Base-by-base conservation (phyloP, 2,113 vertebrate species). In the Struthio camelus region DNA sequence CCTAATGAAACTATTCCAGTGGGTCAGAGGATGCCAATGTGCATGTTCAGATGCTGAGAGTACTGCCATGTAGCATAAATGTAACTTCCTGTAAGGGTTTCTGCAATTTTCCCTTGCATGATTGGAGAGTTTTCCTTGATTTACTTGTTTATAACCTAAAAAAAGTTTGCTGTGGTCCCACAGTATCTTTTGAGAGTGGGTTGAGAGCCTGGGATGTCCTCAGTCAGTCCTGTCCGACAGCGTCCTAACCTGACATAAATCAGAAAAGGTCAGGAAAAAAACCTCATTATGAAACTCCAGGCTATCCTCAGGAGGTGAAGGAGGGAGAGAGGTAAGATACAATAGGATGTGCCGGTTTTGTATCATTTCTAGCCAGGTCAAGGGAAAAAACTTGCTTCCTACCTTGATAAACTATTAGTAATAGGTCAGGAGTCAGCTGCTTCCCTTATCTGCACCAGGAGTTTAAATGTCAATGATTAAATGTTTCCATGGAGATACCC, bases 401-500 rank as follows among this genome's bases (percentile, higher is more conserved):
- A 91, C 89, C 83, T 95, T 87, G 85, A 90, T 92, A 94, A 92
- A 77, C 84, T 76, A 77, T 88, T 93, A 97, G 81, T 80, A 94
- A 87, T 72, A 95, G 90, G 97, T 97, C 94, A 96, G 88, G 88
- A 96, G 93, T 95, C 87, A 88, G 90, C 73, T 92, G 93, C 93
- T 88, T 92, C 56, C 84, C 82, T 97, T 94, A 96, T 92, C 53
- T 4, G 67, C 94, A 51, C 80, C 67, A 73, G 92, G 90, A 97
- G 90, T 94, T 97, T 97, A 98, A 97, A 97, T 96, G 94, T 96
- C 97, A 97, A 85, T 0, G 64, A 97, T 95, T 96, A 96, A 95
- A 94, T 54, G 97, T 98, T 98, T 97, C 98, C 98, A 97, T 98
- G 97, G 97, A 97, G 97, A 98, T 97, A 23, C 71, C 93, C 87